A percentile compares a stretch with the other conserved stretches of the same genome.
phyloP scores from a whole-genome alignment of 2,113 vertebrate species.

The Loxodonta africana region DNA sequence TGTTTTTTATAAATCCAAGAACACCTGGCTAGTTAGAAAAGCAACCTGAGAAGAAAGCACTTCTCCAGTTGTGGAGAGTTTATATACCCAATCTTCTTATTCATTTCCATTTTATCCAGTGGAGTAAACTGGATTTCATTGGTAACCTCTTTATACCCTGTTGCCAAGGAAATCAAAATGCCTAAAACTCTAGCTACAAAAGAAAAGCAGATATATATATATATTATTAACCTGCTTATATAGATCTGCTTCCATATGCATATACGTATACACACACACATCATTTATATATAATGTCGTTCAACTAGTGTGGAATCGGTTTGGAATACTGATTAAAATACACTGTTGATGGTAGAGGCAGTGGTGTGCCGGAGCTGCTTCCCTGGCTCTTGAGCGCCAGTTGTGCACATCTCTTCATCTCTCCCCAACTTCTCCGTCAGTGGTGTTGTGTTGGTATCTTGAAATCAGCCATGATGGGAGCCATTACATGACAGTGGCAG shows the following conservation, averaged over 20 bases:
- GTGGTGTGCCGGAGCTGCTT: background rate
- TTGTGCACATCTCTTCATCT: background rate
- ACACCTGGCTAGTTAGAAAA: constrained; percentile 69
- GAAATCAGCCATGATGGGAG: background rate
- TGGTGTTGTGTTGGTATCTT: background rate
- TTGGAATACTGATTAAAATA: constrained; percentile 45
- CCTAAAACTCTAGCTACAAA: constrained; percentile 53
- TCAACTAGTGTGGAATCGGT: background rate
- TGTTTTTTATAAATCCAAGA: constrained; percentile 30
- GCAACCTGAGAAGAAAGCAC: constrained; percentile 41
- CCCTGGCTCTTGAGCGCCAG: background rate
- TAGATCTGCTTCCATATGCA: background rate
- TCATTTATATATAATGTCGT: background rate
- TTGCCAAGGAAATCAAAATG: constrained; percentile 62
- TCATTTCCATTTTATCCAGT: constrained; percentile 57
- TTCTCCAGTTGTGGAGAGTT: background rate
- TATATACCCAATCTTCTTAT: constrained; percentile 43
- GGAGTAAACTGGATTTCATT: constrained; percentile 47
- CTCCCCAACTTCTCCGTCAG: background rate
- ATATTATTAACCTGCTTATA: background rate
- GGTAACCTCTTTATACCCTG: background rate
- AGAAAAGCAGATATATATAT: background rate
- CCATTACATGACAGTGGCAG: background rate
- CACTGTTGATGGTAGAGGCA: background rate
- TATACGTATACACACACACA: background rate